Evolutionary conservation across 1,140 invertebrate species (phyloP), one percentile per base, ranked within the genome.

Genomic region (Cepaea nemoralis): DNA sequence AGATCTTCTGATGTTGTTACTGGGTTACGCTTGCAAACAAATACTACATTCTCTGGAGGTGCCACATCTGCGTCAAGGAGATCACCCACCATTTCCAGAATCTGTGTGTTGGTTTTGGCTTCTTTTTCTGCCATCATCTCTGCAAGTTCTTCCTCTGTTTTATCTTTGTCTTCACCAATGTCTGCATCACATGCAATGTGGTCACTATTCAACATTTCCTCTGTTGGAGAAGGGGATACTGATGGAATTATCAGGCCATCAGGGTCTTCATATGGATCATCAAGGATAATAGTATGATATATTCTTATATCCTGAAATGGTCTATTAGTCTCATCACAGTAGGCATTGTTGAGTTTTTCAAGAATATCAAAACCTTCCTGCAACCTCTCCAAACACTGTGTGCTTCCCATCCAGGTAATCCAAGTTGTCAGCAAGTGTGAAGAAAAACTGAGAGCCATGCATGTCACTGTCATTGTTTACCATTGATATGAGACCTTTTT

Each of bases 21-120:
- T 39, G 98, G 98, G 93, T 99, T 99, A n/a, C 99, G 92, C 93
- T 99, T 99, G 92, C 99, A 99, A 12, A 99, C 97, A 93, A 99
- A 99, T 0, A 99, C 92, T 19, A 99, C 97, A 93, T 99, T 99
- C 93, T 99, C 99, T 14, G 98, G 98, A 0, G 99, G 99, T 33
- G 96, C 97, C 89, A 99, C 96, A 66, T 99, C 98, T 59, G 96
- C 97, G 93, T 98, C 96, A 0, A 98, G 98, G 76, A 99, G 92
- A 92, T 99, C 99, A 0, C 98, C 98, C 48, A 99, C 96, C 93
- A 99, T 99, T 94, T 99, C 98, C 59, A 99, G 93, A 85, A 99
- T 97, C 31, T 98, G 98, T 14, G 99, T 98, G 87, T 97, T 93
- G 27, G 98, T 97, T 92, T 97, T 96, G 0, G 97, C 98, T 92